Conservation (phyloP, 2,888 invertebrate genomes). For the Lamellibrachia satsuma region DNA sequence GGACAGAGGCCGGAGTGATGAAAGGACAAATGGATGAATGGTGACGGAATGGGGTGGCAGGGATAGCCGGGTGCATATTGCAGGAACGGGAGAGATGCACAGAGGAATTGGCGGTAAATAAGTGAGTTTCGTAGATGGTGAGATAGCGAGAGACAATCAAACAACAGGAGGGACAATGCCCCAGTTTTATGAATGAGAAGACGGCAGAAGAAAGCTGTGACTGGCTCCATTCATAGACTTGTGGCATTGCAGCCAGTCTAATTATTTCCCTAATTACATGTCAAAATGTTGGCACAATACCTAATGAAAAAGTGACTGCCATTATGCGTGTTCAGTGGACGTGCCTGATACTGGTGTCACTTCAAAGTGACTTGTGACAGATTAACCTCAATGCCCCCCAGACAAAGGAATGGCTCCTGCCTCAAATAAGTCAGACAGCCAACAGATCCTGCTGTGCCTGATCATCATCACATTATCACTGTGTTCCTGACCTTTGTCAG, state of each 20-base stretch:
- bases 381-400: background rate
- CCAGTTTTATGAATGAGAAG: background rate
- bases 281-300: background rate
- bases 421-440: background rate
- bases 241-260: background rate
- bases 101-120: background rate
- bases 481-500: background rate
- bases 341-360: slow-evolving; percentile 3
- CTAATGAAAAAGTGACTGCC: background rate
- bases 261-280: slow-evolving; percentile 6
- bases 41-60: background rate
- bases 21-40: background rate
- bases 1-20: background rate
- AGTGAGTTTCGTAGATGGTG: background rate
- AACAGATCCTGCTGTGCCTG: background rate
- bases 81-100: background rate
- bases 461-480: background rate
- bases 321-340: background rate
- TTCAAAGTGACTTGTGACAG: background rate
- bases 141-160: background rate
- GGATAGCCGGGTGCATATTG: background rate
- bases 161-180: background rate
- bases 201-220: background rate
- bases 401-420: background rate
- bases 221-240: background rate